phyloP scores from a whole-genome alignment of 2,797 vertebrate species.

The Prunella strophiata region DNA sequence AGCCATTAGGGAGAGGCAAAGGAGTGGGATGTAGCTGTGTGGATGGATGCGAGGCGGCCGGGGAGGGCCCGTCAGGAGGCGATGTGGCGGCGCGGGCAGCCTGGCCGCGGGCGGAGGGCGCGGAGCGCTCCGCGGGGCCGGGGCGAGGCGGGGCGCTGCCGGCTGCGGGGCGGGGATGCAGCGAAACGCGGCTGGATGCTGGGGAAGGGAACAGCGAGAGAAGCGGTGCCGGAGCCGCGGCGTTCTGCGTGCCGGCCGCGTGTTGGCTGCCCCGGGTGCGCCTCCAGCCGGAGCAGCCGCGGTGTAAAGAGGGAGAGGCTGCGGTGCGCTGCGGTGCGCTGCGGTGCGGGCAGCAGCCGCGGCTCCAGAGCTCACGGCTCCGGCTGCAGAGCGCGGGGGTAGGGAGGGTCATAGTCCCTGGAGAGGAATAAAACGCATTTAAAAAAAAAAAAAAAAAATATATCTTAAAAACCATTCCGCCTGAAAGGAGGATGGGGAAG shows the following conservation, averaged over 20 bases:
- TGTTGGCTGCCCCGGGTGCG: not conserved
- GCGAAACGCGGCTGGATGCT: not conserved
- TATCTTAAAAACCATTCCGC: not conserved
- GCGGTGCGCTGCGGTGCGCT: not conserved
- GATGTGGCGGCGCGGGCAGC: conserved; percentile 9
- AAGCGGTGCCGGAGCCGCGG: not conserved
- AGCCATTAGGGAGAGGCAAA: conserved; percentile 23
- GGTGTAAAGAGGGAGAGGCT: not conserved
- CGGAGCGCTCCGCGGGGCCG: not conserved
- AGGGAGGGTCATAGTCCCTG: not conserved
- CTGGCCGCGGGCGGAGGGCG: not conserved
- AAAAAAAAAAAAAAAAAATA: too few relatives aligned
- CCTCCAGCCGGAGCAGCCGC: not conserved
- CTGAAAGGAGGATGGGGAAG: not conserved
- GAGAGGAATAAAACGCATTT: not conserved
- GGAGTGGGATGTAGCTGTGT: not conserved
- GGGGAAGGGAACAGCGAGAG: not conserved
- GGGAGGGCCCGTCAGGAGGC: not conserved
- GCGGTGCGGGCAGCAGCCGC: not conserved
- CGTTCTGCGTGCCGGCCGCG: not conserved
- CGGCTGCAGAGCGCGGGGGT: not conserved
- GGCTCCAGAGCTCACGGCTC: not conserved
- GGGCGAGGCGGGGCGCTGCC: not conserved
- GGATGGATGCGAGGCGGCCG: not conserved
- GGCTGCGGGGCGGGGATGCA: not conserved